Evolutionary conservation across 2,888 invertebrate genomes (phyloP).

Genomic region (Leucoma salicis): DNA sequence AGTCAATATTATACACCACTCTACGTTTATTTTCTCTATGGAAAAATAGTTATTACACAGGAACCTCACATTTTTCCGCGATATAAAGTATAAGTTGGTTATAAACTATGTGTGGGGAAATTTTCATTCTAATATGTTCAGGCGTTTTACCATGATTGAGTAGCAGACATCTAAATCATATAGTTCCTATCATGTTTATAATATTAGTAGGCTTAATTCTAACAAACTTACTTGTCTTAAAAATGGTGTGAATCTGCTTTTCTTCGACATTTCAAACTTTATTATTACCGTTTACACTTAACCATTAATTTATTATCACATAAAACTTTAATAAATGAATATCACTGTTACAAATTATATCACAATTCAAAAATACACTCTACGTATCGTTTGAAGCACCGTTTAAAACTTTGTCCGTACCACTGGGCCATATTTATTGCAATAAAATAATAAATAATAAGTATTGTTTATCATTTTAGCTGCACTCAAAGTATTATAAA

Average conservation of each 20-base stretch:
- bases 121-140: too few species aligned
- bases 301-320: neutral
- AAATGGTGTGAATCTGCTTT: conserved; percentile 40
- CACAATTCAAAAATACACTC: conserved; percentile 1
- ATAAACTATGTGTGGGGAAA: too few species aligned
- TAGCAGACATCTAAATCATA: too few species aligned
- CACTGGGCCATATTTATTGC: conserved; percentile 16
- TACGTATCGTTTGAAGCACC: neutral
- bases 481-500: conserved; percentile 30
- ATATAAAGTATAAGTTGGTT: too few species aligned
- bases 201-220: too few species aligned
- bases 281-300: neutral
- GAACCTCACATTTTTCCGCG: too few species aligned
- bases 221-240: conserved; percentile 43
- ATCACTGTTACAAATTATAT: conserved; percentile 2
- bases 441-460: conserved; percentile 29
- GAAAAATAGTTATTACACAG: too few species aligned
- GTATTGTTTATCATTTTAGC: conserved; percentile 26
- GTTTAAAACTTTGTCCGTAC: conserved; percentile 6
- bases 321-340: neutral
- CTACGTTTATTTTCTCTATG: too few species aligned
- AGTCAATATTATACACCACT: too few species aligned
- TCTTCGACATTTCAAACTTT: conserved; percentile 32
- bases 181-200: too few species aligned
- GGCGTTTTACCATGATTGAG: too few species aligned